A percentile compares a stretch with the other conserved stretches of the same genome.
These are phyloP conservation scores for Habrosyne pyritoides DNA, from an alignment of 2,888 invertebrate genomes.

Conservation along the genomic window DNA sequence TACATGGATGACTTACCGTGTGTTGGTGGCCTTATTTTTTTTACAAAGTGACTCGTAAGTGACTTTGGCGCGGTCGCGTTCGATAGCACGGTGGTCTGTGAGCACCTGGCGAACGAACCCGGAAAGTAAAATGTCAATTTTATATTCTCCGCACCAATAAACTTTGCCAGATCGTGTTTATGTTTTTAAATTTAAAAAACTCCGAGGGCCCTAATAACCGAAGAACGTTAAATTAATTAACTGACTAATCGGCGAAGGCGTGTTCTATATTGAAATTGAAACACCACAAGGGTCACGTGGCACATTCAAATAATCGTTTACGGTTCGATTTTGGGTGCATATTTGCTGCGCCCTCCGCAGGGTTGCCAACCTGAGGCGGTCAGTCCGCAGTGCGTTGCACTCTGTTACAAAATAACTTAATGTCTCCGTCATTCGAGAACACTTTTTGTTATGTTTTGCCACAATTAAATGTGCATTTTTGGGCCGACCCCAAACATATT, in stretches of 20 bases:
- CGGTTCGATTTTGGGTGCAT: conserved; percentile 55
- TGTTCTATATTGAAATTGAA: conserved; percentile 51
- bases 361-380: conserved; percentile 66
- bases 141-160: conserved; percentile 45
- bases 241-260: conserved; percentile 41
- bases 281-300: conserved; percentile 56
- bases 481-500: conserved; percentile 61
- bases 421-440: conserved; percentile 62
- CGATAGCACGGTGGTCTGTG: conserved; percentile 60
- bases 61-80: conserved; percentile 70
- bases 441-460: conserved; percentile 65
- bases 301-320: conserved; percentile 65
- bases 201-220: conserved; percentile 29
- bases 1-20: conserved; percentile 74
- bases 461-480: conserved; percentile 69
- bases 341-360: conserved; percentile 52
- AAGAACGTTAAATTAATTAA: conserved; percentile 46
- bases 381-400: conserved; percentile 74
- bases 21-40: conserved; percentile 67
- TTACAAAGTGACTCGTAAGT: conserved; percentile 77
- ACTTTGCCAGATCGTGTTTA: conserved; percentile 21
- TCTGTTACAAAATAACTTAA: conserved; percentile 74
- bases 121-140: conserved; percentile 73
- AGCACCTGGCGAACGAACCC: conserved; percentile 62
- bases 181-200: conserved; percentile 16